Evolutionary conservation across 23 tunicate species (phyloP).

Genomic region (Styela clava): DNA sequence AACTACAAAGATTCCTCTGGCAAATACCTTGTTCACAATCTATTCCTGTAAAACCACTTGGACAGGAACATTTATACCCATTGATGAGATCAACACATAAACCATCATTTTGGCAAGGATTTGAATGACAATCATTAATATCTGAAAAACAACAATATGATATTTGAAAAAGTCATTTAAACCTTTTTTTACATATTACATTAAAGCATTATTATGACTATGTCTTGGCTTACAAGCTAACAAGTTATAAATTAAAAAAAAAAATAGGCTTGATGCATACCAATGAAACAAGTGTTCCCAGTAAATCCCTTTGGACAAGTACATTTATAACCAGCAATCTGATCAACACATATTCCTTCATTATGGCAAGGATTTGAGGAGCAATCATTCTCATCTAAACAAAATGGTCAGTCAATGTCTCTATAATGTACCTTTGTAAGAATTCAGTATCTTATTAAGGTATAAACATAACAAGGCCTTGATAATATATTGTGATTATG

Average conservation of each 20-base stretch:
- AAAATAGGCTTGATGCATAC: too few species aligned
- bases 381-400: conserved; percentile 39
- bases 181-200: background rate
- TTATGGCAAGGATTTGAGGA: conserved; percentile 62
- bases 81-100: background rate
- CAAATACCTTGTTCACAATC: conserved; percentile 71
- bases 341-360: conserved; percentile 48
- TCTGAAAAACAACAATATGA: background rate
- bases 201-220: too few species aligned
- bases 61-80: conserved; percentile 1
- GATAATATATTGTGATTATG: too few species aligned
- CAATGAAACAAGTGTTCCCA: conserved; percentile 45
- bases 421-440: too few species aligned
- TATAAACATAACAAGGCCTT: too few species aligned
- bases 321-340: conserved; percentile 46
- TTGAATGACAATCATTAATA: background rate
- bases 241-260: too few species aligned
- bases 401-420: too few species aligned
- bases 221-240: too few species aligned
- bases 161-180: background rate
- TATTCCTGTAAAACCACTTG: conserved; percentile 31
- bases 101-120: background rate
- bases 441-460: too few species aligned
- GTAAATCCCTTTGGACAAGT: conserved; percentile 65
- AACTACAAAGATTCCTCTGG: too few species aligned